These are phyloP conservation scores for Chionoecetes opilio DNA, from an alignment of 1,140 invertebrate species.

Conservation along the genomic window DNA sequence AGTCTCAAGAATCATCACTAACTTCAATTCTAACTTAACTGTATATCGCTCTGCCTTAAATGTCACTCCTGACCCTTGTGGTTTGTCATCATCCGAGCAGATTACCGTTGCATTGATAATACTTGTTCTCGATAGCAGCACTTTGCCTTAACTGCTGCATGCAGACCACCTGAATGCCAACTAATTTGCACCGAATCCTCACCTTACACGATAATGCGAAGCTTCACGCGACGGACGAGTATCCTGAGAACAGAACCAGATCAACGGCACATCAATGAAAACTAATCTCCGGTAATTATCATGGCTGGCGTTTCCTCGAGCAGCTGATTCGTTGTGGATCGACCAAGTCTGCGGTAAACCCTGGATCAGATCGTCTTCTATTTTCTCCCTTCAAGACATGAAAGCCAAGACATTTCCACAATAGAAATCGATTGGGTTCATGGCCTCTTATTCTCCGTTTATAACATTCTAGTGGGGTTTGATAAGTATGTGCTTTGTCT, in stretches of 20 bases:
- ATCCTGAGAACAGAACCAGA: not conserved
- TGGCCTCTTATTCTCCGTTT: not conserved
- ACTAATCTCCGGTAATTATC: slow-evolving; percentile 8
- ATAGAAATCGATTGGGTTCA: not conserved
- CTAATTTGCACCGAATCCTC: not conserved
- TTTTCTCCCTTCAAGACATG: not conserved
- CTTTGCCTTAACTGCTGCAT: not conserved
- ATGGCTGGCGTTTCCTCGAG: not conserved
- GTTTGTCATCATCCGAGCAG: too few relatives aligned
- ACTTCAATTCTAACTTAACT: too few relatives aligned
- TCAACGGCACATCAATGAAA: not conserved
- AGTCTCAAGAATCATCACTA: too few relatives aligned
- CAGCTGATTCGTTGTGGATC: not conserved
- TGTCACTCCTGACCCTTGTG: too few relatives aligned
- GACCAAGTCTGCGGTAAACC: not conserved
- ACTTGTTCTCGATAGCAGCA: not conserved
- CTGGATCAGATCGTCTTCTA: not conserved
- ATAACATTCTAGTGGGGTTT: not conserved
- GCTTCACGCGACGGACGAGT: slow-evolving; percentile 23
- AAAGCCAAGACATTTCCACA: not conserved
- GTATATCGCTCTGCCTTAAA: too few relatives aligned
- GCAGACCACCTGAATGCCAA: not conserved
- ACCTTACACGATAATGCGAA: not conserved
- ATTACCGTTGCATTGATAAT: too few relatives aligned
- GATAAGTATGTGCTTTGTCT: not conserved